Evolutionary conservation across 2,113 vertebrate species (phyloP).

Genomic region (Pampusana beccarii): DNA sequence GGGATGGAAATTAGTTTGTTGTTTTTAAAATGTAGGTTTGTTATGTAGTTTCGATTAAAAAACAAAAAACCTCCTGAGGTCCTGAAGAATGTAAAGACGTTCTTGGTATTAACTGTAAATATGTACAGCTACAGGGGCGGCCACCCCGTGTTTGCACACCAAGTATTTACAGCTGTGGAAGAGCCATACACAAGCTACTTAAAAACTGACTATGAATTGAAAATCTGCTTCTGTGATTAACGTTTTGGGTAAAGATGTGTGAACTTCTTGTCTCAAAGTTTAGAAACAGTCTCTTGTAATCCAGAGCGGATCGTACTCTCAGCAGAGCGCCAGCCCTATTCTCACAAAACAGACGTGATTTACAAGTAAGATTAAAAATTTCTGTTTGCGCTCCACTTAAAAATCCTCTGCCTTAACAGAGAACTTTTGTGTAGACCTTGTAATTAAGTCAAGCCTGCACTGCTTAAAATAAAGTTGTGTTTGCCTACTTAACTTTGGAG

Average conservation of each 20-base stretch:
- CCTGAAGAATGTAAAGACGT: background rate
- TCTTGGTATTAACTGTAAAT: background rate
- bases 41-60: background rate
- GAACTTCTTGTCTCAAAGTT: background rate
- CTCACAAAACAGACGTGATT: background rate
- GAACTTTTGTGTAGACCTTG: background rate
- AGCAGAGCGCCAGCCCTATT: background rate
- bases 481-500: background rate
- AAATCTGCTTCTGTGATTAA: background rate
- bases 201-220: background rate
- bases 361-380: background rate
- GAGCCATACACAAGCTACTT: background rate
- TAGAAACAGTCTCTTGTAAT: background rate
- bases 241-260: background rate
- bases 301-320: background rate
- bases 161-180: slow-evolving; percentile 7
- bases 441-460: background rate
- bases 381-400: background rate
- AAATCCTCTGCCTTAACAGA: background rate
- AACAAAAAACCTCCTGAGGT: background rate
- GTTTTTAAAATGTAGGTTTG: background rate
- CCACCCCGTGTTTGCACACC: background rate
- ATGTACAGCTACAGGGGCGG: background rate
- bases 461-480: background rate
- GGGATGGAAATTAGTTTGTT: background rate